A percentile compares a stretch with the other conserved stretches of the same genome.
Evolutionary conservation across 2,113 vertebrate genomes (phyloP).

Genomic region (Sisor rabdophorus): DNA sequence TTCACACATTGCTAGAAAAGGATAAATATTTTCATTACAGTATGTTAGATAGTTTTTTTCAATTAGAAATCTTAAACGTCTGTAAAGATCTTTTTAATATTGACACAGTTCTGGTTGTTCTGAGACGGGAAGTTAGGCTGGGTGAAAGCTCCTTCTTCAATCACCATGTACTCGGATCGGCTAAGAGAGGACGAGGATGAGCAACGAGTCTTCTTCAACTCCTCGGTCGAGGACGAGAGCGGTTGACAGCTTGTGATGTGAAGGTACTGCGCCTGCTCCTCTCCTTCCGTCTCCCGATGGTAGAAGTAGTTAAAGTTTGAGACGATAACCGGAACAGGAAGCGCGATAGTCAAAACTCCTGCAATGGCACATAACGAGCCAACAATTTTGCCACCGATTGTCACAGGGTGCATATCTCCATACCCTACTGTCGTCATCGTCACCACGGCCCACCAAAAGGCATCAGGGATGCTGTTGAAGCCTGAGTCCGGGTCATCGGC

Average conservation of each 20-base stretch:
- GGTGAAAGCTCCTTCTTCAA: constrained; percentile 90
- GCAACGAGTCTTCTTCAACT: constrained; percentile 84
- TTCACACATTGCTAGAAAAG: not conserved
- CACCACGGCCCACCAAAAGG: constrained; percentile 99
- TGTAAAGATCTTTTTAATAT: constrained; percentile 95
- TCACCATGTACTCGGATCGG: constrained; percentile 97
- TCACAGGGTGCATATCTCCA: constrained; percentile 96
- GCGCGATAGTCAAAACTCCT: constrained; percentile 90
- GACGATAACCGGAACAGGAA: constrained; percentile 96
- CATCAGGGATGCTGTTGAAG: constrained; percentile 94
- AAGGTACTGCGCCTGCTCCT: constrained; percentile 95
- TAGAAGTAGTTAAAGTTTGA: constrained; percentile 99
- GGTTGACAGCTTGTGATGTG: constrained; percentile 94
- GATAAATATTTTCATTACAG: not conserved
- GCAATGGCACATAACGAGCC: constrained; percentile 95
- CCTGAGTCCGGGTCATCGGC: constrained; percentile 90
- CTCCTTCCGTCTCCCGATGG: constrained; percentile 92
- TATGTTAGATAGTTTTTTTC: not conserved
- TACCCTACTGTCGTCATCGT: constrained; percentile 99
- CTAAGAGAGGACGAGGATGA: constrained; percentile 92
- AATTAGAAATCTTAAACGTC: constrained; percentile 75
- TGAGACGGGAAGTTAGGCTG: constrained; percentile 81
- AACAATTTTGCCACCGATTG: constrained; percentile 96
- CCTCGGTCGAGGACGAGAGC: constrained; percentile 78
- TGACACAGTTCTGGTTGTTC: constrained; percentile 90